Base-by-base conservation (phyloP, 2,113 vertebrate species). In the Anarhynchus alexandrinus region DNA sequence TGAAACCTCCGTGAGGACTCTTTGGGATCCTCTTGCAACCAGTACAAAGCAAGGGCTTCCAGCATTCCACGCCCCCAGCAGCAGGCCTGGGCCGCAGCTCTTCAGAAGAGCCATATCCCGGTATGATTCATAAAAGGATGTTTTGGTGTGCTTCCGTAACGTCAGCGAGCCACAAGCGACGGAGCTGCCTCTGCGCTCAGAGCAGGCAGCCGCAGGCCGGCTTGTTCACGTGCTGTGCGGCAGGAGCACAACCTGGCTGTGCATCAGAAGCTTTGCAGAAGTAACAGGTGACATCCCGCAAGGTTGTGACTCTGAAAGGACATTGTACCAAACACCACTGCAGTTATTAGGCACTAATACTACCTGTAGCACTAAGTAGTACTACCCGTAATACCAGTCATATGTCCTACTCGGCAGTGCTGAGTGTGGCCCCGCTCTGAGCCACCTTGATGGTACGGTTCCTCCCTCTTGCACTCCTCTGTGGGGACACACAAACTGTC, bases 151-250 rank as follows among this genome's bases (percentile, higher is more conserved):
- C 70, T 83, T 90, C 69, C 4, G 0, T 42, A 22, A 38, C 1
- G 1, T 3, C 49, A 15, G 55, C 1, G 2, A 86, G 71, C 38
- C 66, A 15, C 1, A 1, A 66, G 71, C 0, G 1, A 14, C 0
- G n/a, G 71, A 43, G 54, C 47, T 77, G 86, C 42, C 58, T 22
- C 40, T 12, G n/a, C 5, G 5, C 18, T 61, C 16, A 4, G 34
- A 83, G 84, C 84, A 43, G 83, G 43, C 67, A 64, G 78, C 61
- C 2, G 0, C 49, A 6, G 0, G 2, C 6, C 1, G 36, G 64
- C 54, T 16, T 59, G 72, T 18, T 62, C 78, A 51, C 5, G 1
- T 1, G 0, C 55, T 4, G 0, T 10, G 74, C 0, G 0, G 52
- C 43, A 11, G 77, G 12, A 67, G 11, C 88, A 49, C 52, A 42